Conservation (phyloP, 2,888 invertebrate genomes). For the Sympetrum striolatum region DNA sequence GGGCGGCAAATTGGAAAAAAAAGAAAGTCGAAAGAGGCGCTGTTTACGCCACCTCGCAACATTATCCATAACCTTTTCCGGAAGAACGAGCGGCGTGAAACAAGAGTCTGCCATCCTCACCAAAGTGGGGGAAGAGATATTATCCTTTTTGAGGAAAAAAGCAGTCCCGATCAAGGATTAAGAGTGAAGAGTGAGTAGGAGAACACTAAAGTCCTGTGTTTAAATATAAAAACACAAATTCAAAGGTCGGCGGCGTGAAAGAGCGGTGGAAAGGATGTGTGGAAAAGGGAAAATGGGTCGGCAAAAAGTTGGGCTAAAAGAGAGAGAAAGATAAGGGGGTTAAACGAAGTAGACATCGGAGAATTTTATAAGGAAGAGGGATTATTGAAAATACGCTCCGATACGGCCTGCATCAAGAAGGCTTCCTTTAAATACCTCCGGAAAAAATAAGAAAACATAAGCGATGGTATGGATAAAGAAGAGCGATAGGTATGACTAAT, state of each 20-base stretch:
- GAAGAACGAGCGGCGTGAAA: constrained; percentile 18
- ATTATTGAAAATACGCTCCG: neutral
- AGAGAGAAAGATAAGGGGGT: neutral
- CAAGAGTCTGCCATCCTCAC: neutral
- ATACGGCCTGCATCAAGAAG: too few relatives aligned
- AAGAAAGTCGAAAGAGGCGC: neutral
- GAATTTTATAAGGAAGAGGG: too few relatives aligned
- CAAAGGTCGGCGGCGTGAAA: neutral
- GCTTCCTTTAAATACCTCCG: too few relatives aligned
- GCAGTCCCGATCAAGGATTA: constrained; percentile 8
- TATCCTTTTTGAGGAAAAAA: neutral
- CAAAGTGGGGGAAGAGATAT: neutral
- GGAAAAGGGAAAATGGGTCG: neutral
- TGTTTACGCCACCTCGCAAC: neutral
- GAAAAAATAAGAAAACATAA: too few relatives aligned
- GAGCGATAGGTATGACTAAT: too few relatives aligned
- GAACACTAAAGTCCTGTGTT: neutral
- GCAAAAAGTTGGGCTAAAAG: neutral
- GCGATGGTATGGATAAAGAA: too few relatives aligned
- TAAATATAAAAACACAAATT: neutral
- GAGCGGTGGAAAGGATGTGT: neutral
- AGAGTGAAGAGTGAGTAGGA: constrained; percentile 15
- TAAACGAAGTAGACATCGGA: neutral
- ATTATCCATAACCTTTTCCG: neutral
- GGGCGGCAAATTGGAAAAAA: neutral